Base-by-base conservation (phyloP, 2,113 vertebrate genomes). In the Xiphophorus hellerii region DNA sequence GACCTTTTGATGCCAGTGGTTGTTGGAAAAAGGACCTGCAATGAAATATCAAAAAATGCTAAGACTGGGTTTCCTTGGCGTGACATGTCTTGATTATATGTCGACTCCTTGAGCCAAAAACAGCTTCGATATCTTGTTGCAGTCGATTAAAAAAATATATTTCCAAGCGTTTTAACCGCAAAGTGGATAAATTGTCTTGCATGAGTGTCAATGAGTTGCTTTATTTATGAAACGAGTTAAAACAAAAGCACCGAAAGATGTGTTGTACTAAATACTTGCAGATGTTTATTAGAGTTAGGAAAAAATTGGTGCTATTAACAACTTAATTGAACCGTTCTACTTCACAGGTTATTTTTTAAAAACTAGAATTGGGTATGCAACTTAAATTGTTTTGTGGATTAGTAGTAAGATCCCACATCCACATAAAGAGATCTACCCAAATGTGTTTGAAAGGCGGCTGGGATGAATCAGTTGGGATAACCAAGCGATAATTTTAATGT, bases 21-120 rank as follows among this genome's bases (percentile, higher is more conserved):
- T 42, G 71, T 73, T 71, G 85, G 80, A 87, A 85, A 71, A 27
- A 71, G 48, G 77, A 78, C 42, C 51, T 80, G 82, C 7, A 62
- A 89, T 60, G 12, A 78, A 44, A 88, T 82, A 79, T 39, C 13
- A 60, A 58, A 76, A 80, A 48, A 79, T 60, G 17, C 51, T 17
- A 7, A 25, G 69, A 83, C 51, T 71, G 33, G 35, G 84, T 29
- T 87, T 71, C 58, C 27, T 37, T 51, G 28, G 48, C 39, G 60
- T 74, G 73, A n/a, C 63, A 39, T 44, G 71, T 58, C 35, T 39
- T 25, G 71, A 81, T 70, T 22, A 71, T 48, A 65, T 78, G 20
- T 69, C 35, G 10, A 44, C 58, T 9, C 11, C 17, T 48, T 20
- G 1, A n/a, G 25, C 5, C 54, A 71, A 69, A 22, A 35, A 74